These are phyloP conservation scores for Dioctria rufipes DNA, from an alignment of 2,888 invertebrate species.

Conservation along the genomic window DNA sequence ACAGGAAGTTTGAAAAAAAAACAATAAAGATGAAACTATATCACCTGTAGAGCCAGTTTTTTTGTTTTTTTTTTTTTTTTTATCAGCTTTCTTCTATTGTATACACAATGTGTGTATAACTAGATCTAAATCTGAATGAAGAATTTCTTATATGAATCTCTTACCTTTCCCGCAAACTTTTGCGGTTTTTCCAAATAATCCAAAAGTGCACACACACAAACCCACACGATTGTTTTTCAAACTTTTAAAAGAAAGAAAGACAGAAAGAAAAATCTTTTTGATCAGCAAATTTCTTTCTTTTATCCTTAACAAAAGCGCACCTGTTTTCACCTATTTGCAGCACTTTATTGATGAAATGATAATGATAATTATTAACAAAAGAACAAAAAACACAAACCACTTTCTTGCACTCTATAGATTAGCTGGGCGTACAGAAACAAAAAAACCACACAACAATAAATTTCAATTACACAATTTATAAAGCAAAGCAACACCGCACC, in stretches of 20 bases:
- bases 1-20: constrained; percentile 9
- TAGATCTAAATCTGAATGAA: background rate
- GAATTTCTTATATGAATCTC: background rate
- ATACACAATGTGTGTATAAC: constrained; percentile 8
- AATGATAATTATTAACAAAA: background rate
- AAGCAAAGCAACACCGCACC: background rate
- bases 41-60: background rate
- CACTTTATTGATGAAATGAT: background rate
- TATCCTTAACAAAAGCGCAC: constrained; percentile 10
- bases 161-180: constrained; percentile 16
- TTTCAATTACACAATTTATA: background rate
- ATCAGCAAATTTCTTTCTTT: constrained; percentile 27
- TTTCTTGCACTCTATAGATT: background rate
- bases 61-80: too few species aligned
- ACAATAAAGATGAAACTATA: too few species aligned
- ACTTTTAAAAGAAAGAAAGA: constrained; percentile 16
- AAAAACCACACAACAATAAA: constrained; percentile 1
- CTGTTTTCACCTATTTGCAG: constrained; percentile 28
- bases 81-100: constrained; percentile 4
- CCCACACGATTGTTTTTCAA: constrained; percentile 14
- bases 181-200: constrained; percentile 14
- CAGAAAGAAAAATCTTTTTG: background rate
- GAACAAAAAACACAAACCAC: background rate
- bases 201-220: background rate
- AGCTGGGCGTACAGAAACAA: background rate